Evolutionary conservation across 37 sponge, comb jelly and placozoan species (phyloP).

Genomic region (Cladorhizidae sp.): DNA sequence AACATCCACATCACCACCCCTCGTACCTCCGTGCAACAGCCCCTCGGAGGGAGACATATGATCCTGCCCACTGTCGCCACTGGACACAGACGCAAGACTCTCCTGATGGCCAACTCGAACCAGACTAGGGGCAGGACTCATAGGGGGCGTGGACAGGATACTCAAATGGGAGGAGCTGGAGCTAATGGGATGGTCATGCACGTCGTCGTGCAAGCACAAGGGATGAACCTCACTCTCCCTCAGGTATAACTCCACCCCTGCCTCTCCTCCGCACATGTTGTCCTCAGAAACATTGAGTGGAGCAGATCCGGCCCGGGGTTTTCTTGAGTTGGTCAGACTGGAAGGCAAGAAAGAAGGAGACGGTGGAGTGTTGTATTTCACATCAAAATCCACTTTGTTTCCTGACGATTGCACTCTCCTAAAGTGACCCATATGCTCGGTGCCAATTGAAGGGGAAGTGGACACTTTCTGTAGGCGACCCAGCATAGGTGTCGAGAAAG

Average conservation of each 20-base stretch:
- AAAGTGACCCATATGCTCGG: too few species aligned
- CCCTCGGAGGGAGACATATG: neutral
- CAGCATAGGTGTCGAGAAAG: neutral
- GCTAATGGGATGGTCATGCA: constrained; percentile 6
- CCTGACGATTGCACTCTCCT: constrained; percentile 43
- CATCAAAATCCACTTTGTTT: neutral
- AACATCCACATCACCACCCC: neutral
- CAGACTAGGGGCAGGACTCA: constrained; percentile 16
- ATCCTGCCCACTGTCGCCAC: neutral
- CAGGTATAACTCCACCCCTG: neutral
- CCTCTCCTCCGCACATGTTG: neutral
- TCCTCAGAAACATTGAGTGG: neutral
- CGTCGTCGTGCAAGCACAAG: neutral
- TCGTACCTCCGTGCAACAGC: too few species aligned
- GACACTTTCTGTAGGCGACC: neutral
- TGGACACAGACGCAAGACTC: constrained; percentile 12
- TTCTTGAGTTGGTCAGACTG: too few species aligned
- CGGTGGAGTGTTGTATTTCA: neutral
- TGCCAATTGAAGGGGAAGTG: neutral
- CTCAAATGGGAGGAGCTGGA: constrained; percentile 7
- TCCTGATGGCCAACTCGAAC: neutral
- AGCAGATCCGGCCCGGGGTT: neutral
- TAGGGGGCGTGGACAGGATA: constrained; percentile 5
- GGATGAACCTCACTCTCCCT: constrained; percentile 21
- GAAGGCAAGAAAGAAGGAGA: neutral